Conservation (phyloP, 2,113 vertebrate species). For the Tragelaphus scriptus region DNA sequence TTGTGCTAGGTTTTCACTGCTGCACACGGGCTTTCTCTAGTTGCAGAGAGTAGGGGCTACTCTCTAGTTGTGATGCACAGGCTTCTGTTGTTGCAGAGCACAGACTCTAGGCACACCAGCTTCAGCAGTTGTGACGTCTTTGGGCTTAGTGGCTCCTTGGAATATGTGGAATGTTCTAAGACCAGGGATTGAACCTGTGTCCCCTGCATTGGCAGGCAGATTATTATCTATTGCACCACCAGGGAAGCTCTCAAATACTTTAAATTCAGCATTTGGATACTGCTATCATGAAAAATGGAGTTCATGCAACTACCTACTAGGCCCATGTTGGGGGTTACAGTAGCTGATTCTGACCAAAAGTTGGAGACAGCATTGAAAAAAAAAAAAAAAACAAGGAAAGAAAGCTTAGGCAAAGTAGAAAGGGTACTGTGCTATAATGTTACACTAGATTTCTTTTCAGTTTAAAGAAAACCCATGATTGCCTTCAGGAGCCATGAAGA, state of each 20-base stretch:
- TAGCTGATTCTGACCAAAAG: not conserved
- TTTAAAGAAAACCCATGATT: not conserved
- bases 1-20: not conserved
- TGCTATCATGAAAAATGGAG: not conserved
- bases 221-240: not conserved
- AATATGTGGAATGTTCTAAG: not conserved
- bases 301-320: not conserved
- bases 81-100: not conserved
- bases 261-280: not conserved
- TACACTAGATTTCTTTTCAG: not conserved
- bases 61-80: not conserved
- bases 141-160: not conserved
- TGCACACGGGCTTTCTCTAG: not conserved
- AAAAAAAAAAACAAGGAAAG: not conserved
- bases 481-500: not conserved
- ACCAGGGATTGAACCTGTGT: not conserved
- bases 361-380: not conserved
- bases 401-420: not conserved
- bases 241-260: not conserved
- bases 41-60: not conserved
- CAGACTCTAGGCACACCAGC: not conserved
- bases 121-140: not conserved
- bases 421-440: not conserved
- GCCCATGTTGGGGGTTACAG: not conserved
- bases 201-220: not conserved